A percentile compares a stretch with the other conserved stretches of the same genome.
phyloP scores from a whole-genome alignment of 2,113 vertebrate species.

The Tretioscincus oriximinensis region DNA sequence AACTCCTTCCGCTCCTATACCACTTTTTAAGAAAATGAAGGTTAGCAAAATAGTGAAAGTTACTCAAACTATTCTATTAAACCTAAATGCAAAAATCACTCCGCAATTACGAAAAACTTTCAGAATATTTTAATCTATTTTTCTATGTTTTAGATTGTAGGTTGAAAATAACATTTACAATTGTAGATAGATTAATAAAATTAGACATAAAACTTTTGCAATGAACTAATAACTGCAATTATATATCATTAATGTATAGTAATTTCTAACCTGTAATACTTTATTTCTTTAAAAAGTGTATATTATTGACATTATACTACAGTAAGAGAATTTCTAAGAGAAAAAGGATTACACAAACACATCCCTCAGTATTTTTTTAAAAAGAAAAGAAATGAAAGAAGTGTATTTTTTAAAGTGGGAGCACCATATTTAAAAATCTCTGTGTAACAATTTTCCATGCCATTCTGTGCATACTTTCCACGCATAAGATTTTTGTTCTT shows the following conservation, averaged over 20 bases:
- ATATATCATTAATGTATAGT: constrained; percentile 69
- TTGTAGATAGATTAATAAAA: constrained; percentile 68
- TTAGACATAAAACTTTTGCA: constrained; percentile 69
- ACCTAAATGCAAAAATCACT: constrained; percentile 52
- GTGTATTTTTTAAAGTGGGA: no score
- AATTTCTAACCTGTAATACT: constrained; percentile 58
- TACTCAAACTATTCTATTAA: constrained; percentile 50
- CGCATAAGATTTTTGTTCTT: constrained; percentile 56
- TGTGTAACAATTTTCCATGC: constrained; percentile 65
- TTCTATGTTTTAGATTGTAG: constrained; percentile 50
- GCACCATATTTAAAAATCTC: constrained; percentile 33
- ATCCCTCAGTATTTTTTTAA: background rate
- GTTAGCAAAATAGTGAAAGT: constrained; percentile 27
- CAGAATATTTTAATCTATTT: constrained; percentile 50
- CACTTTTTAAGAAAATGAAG: constrained; percentile 33
- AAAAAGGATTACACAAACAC: constrained; percentile 53
- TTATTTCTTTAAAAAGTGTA: constrained; percentile 37
- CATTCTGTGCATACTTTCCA: constrained; percentile 59
- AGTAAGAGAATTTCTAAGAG: constrained; percentile 58
- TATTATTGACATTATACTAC: constrained; percentile 45
- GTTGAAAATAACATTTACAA: constrained; percentile 60
- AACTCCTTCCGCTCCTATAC: constrained; percentile 39
- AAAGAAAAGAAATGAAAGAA: no score
- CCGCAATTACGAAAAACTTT: constrained; percentile 61
- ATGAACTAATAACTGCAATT: constrained; percentile 71